Evolutionary conservation across 2,888 invertebrate species (phyloP), one percentile per base, ranked within the genome.

Genomic region (Polyploca ridens): DNA sequence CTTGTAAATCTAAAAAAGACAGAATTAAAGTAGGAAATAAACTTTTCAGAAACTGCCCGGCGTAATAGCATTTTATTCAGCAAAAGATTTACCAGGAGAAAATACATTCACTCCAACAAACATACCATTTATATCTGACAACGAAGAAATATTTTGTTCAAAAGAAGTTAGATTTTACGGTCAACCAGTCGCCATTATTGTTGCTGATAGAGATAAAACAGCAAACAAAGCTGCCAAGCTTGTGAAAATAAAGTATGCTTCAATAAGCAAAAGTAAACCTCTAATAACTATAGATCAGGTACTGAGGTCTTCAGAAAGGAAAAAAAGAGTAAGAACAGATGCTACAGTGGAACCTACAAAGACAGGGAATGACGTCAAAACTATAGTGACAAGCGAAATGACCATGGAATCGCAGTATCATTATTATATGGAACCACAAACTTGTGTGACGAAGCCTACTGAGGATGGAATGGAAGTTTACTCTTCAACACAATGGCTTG

Each of bases 381-480:
- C 94, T 66, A 69, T 85, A 8, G 91, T 94, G 10, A 82, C 76
- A 68, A 97, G 97, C 0, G 89, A 84, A 16, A 90, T 94, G 57
- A 88, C 94, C 41, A 83, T 94, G 63, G 95, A 94, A 14, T 84
- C 92, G 13, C 97, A 97, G 78, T 96, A 96, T 78, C 97, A 97
- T 84, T 97, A 95, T 72, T 94, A 95, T 16, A 96, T 97, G 96
- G 97, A 97, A 82, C 95, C 96, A 0, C 95, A 96, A 68, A 93
- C 93, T 0, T 95, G 96, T 77, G 92, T 96, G 1, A 95, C 95
- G 33, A 83, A 94, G 38, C 97, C 97, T 0, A 92, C 90, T 1
- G 97, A 97, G 80, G 96, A 96, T 81, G 96, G 96, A 0, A 85
- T 97, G 73, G 95, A 96, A 70, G 94, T 97, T 1, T 95, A 93